Conservation (phyloP, 2,797 vertebrate genomes). For the Loriculus beryllinus region DNA sequence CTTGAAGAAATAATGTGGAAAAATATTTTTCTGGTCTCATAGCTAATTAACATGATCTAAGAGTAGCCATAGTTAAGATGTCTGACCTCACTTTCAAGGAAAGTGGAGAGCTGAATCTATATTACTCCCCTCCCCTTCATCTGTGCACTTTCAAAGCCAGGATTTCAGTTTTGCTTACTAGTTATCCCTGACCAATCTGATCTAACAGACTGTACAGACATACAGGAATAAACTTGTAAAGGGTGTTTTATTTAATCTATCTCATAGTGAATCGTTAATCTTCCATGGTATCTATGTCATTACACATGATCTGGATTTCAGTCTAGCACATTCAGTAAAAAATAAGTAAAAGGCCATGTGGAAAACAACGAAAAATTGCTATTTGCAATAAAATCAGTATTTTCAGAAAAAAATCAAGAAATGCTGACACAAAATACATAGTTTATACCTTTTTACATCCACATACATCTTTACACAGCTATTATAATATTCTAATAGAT, state of each 20-base stretch:
- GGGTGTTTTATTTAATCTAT: neutral
- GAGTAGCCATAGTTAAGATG: neutral
- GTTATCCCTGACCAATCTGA: neutral
- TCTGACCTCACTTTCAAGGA: neutral
- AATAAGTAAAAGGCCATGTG: neutral
- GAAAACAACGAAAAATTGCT: neutral
- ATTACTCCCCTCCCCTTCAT: slow-evolving; percentile 29
- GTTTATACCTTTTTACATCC: neutral
- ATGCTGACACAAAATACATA: neutral
- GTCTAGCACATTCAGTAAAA: neutral
- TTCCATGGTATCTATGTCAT: neutral
- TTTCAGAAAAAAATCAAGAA: neutral
- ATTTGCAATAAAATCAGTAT: neutral
- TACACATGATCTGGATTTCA: neutral
- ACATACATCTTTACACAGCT: neutral
- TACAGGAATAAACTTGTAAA: neutral
- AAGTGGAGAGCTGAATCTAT: neutral
- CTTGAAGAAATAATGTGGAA: neutral
- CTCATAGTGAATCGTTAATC: neutral
- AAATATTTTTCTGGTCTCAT: neutral
- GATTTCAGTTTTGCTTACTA: neutral
- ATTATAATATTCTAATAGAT: neutral
- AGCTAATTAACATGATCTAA: slow-evolving; percentile 1
- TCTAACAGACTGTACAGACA: neutral
- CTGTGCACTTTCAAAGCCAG: slow-evolving; percentile 3